phyloP scores from a whole-genome alignment of 30 jellyfish, hydroid and myxozoan species.

The Hydra vulgaris region DNA sequence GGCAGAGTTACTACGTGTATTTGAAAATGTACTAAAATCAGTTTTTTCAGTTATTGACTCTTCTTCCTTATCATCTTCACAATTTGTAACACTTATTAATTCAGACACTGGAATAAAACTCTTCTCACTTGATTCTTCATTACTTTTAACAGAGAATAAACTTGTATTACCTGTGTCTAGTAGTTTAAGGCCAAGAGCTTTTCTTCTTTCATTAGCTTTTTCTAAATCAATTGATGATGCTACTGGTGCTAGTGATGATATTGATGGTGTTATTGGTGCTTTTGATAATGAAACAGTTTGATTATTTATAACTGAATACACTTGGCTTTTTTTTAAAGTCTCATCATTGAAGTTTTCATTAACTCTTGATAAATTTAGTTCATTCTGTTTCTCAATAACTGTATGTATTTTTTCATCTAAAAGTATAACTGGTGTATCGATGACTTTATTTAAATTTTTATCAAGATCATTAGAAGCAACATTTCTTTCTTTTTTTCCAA shows the following conservation, averaged over 20 bases:
- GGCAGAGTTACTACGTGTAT: background rate
- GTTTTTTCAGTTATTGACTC: background rate
- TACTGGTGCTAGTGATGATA: background rate
- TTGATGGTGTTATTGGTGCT: too few relatives aligned
- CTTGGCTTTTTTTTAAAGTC: background rate
- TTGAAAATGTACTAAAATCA: background rate
- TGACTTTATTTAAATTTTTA: background rate
- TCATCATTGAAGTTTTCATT: background rate
- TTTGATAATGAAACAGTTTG: too few relatives aligned
- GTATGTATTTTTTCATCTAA: background rate
- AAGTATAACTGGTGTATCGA: background rate
- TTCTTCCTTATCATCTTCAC: background rate
- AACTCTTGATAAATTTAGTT: background rate
- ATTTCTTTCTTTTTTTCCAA: background rate
- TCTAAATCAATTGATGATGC: constrained; percentile 7
- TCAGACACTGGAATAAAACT: background rate
- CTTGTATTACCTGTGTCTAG: background rate
- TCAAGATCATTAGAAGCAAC: background rate
- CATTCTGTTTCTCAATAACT: background rate
- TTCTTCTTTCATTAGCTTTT: constrained; percentile 2
- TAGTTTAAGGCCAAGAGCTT: constrained; percentile 1
- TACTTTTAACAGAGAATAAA: background rate
- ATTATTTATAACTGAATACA: too few relatives aligned
- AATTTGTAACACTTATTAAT: background rate
- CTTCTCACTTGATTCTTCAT: background rate